These are phyloP conservation scores for Sciurus niger DNA, from an alignment of 2,113 vertebrate genomes.

Conservation along the genomic window DNA sequence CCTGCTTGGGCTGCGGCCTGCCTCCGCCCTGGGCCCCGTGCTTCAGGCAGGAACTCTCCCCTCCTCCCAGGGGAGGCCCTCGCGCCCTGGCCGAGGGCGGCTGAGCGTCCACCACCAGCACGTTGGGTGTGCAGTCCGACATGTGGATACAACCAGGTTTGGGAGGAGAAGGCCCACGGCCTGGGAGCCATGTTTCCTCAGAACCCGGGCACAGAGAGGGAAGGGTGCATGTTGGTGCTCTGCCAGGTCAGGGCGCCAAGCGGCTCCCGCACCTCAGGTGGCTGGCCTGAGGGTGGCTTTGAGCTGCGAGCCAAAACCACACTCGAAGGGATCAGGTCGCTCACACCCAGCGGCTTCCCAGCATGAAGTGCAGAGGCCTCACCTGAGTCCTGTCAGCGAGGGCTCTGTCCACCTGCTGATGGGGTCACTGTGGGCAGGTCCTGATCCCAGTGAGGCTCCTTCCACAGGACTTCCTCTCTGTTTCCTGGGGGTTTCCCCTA, in stretches of 20 bases:
- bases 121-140: too few relatives aligned
- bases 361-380: not conserved
- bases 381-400: too few relatives aligned
- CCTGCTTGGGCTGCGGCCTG: too few relatives aligned
- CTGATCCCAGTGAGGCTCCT: not conserved
- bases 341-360: too few relatives aligned
- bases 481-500: not conserved
- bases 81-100: not conserved
- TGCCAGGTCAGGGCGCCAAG: not conserved
- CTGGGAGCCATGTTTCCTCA: not conserved
- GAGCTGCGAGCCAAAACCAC: not conserved
- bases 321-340: not conserved
- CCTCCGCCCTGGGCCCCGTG: not conserved
- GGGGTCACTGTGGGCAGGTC: not conserved
- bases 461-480: not conserved
- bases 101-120: not conserved
- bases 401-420: not conserved
- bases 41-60: not conserved
- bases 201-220: not conserved
- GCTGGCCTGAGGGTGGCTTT: not conserved
- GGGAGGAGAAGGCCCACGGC: not conserved
- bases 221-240: not conserved
- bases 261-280: rapidly evolving
- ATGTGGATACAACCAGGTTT: not conserved
- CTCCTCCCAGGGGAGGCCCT: not conserved